phyloP scores from a whole-genome alignment of 2,888 invertebrate species.

The Biston stratarius region DNA sequence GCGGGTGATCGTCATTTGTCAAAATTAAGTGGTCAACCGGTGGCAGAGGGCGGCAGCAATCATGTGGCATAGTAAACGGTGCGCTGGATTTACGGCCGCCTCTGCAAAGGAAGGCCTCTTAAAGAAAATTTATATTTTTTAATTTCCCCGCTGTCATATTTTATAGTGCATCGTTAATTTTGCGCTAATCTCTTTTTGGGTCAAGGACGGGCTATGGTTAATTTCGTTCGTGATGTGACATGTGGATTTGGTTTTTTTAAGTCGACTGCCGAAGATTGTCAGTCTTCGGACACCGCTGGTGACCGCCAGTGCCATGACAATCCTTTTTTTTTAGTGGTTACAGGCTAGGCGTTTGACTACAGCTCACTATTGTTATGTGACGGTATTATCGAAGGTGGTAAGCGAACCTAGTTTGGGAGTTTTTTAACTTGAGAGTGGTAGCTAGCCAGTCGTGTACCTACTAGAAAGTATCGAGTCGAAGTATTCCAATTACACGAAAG shows the following conservation, averaged over 20 bases:
- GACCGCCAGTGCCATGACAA: too few species aligned
- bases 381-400: too few species aligned
- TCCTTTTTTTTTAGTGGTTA: too few species aligned
- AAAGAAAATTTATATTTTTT: conserved; percentile 53
- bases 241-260: not conserved
- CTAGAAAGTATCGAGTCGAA: too few species aligned
- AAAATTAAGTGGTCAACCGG: conserved; percentile 55
- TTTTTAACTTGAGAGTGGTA: too few species aligned
- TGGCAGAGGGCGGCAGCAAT: conserved; percentile 42
- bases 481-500: too few species aligned
- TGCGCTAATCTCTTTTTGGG: conserved; percentile 45
- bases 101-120: conserved; percentile 57
- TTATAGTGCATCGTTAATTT: conserved; percentile 50
- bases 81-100: conserved; percentile 51
- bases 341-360: too few species aligned
- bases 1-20: conserved; percentile 53
- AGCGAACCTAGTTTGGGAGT: too few species aligned
- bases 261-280: not conserved
- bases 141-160: conserved; percentile 50
- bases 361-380: too few species aligned
- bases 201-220: conserved; percentile 40
- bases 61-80: conserved; percentile 48
- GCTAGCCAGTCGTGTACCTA: too few species aligned
- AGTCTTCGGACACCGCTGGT: too few species aligned
- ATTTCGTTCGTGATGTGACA: conserved; percentile 12